These are phyloP conservation scores for Andrena bucephala DNA, from an alignment of 2,888 invertebrate genomes.

Conservation along the genomic window DNA sequence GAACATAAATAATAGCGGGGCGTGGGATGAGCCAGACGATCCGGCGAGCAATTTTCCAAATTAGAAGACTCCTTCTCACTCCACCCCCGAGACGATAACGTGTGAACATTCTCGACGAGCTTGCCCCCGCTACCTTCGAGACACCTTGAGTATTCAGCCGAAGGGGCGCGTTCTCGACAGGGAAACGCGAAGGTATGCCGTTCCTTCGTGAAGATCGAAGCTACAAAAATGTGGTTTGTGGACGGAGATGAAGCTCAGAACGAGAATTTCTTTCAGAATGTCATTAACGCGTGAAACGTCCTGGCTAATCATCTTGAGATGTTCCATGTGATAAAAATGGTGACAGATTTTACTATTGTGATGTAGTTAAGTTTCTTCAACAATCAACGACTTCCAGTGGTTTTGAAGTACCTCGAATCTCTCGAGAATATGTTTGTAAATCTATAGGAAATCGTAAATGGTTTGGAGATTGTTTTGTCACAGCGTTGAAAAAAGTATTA, in stretches of 20 bases:
- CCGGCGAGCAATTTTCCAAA: conserved; percentile 60
- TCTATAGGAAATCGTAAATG: too few species aligned
- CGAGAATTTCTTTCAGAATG: conserved; percentile 8
- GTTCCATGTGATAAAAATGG: too few species aligned
- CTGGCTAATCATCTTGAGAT: conserved; percentile 1
- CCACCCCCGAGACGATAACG: conserved; percentile 40
- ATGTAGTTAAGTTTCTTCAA: too few species aligned
- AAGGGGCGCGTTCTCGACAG: conserved; percentile 27
- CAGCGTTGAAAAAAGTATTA: too few species aligned
- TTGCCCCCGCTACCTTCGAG: conserved; percentile 22
- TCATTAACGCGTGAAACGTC: neutral
- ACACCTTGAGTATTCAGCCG: conserved; percentile 47
- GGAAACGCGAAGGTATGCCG: conserved; percentile 33
- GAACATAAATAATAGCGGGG: conserved; percentile 57
- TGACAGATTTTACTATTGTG: too few species aligned
- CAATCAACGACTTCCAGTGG: too few species aligned
- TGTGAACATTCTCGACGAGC: conserved; percentile 62
- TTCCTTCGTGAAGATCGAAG: neutral
- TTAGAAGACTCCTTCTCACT: conserved; percentile 54
- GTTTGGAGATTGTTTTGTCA: too few species aligned
- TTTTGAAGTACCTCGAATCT: too few species aligned
- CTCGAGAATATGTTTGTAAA: too few species aligned
- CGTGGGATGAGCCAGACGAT: conserved; percentile 50
- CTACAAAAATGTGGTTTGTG: conserved; percentile 35
- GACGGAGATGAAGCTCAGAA: neutral